Evolutionary conservation across 2,888 invertebrate species (phyloP).

Genomic region (Lacanobia wlatinum): DNA sequence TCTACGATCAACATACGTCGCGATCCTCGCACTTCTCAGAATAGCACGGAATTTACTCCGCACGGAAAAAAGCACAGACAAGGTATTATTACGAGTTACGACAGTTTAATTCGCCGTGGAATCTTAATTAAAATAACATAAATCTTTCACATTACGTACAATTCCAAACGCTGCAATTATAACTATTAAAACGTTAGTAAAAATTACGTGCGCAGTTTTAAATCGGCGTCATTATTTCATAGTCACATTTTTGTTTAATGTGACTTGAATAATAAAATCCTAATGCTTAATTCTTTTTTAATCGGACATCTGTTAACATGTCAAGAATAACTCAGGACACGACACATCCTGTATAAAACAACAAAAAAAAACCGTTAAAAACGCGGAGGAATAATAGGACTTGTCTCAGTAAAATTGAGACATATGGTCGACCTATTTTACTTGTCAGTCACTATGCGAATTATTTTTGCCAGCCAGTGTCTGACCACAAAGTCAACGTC

Average conservation of each 20-base stretch:
- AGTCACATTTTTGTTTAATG: slow-evolving; percentile 14
- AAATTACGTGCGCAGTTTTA: slow-evolving; percentile 14
- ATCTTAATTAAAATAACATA: slow-evolving; percentile 49
- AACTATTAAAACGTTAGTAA: slow-evolving; percentile 15
- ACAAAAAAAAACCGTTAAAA: slow-evolving; percentile 13
- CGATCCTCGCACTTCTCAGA: slow-evolving; percentile 30
- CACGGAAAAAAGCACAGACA: slow-evolving; percentile 36
- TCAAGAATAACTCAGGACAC: neutral
- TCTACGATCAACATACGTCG: slow-evolving; percentile 26
- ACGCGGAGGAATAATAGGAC: slow-evolving; percentile 24
- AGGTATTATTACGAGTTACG: slow-evolving; percentile 17
- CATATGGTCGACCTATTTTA: slow-evolving; percentile 38
- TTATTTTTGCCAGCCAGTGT: neutral
- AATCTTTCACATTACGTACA: slow-evolving; percentile 15
- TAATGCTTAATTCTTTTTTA: slow-evolving; percentile 3
- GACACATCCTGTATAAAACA: slow-evolving; percentile 10
- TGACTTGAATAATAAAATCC: slow-evolving; percentile 36
- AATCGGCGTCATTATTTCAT: neutral
- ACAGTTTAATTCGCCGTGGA: slow-evolving; percentile 21
- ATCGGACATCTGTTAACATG: slow-evolving; percentile 11
- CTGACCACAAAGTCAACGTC: slow-evolving; percentile 1
- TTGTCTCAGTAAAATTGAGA: slow-evolving; percentile 20
- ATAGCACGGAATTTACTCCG: slow-evolving; percentile 51
- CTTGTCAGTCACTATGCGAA: neutral
- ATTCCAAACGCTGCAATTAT: slow-evolving; percentile 15